Conservation (phyloP, 37 sponge, comb jelly and placozoan species). For the Lycopodina hypogea region DNA sequence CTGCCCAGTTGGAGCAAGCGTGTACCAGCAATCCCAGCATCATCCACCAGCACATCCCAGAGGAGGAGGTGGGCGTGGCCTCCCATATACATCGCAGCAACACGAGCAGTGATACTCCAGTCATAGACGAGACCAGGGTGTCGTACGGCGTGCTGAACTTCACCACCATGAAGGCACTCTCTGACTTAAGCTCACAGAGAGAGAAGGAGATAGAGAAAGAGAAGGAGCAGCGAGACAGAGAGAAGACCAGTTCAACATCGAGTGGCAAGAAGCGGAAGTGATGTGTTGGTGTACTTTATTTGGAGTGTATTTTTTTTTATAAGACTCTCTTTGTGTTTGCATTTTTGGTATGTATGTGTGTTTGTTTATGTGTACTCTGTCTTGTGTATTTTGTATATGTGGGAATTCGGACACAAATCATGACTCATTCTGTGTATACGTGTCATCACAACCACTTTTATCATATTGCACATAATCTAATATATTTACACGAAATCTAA, state of each 20-base stretch:
- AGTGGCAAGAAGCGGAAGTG: constrained; percentile 10
- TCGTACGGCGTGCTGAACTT: constrained; percentile 38
- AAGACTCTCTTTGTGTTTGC: not conserved
- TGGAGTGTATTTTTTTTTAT: not conserved
- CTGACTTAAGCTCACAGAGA: constrained; percentile 9
- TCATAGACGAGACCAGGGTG: constrained; percentile 19
- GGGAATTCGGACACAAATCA: too few species aligned
- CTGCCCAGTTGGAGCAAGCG: not conserved
- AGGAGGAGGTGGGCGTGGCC: not conserved
- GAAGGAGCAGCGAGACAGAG: not conserved
- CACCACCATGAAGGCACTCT: constrained; percentile 25
- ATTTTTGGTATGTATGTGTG: too few species aligned
- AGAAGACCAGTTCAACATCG: not conserved
- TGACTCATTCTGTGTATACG: too few species aligned
- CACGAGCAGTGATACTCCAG: not conserved
- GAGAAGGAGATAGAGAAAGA: constrained; percentile 26
- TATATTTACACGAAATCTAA: too few species aligned
- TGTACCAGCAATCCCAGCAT: not conserved
- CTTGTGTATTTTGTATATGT: too few species aligned
- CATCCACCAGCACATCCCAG: constrained; percentile 1
- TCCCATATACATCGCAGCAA: not conserved
- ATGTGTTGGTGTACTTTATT: not conserved
- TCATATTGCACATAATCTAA: too few species aligned
- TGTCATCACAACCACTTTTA: too few species aligned
- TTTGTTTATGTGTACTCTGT: too few species aligned